Conservation (phyloP, 2,888 invertebrate genomes). For the Ashinkailepas kermadecensis region DNA sequence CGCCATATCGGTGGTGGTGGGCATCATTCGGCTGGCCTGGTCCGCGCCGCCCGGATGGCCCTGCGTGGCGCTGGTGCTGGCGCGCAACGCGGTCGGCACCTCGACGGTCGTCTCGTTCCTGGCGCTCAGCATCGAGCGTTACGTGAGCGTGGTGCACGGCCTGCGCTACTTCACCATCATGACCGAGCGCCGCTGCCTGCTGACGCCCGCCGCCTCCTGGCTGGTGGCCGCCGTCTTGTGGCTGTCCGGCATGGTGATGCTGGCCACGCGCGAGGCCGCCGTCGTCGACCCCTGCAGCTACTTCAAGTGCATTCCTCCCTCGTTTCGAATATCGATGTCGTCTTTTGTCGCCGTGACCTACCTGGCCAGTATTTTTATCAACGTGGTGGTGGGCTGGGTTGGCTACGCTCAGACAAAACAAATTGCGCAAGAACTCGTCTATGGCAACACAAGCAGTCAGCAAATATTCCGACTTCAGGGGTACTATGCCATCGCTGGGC, state of each 20-base stretch:
- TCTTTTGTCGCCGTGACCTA: neutral
- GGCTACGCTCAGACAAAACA: neutral
- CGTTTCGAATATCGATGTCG: neutral
- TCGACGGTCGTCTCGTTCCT: neutral
- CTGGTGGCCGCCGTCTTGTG: neutral
- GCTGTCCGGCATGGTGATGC: neutral
- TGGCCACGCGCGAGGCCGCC: neutral
- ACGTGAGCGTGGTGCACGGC: neutral
- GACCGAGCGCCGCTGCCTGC: neutral
- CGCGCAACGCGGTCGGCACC: neutral
- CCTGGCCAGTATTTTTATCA: neutral
- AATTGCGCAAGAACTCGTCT: neutral
- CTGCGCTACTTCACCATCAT: neutral
- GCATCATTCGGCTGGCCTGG: neutral
- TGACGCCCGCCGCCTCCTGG: neutral
- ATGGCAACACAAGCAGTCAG: neutral
- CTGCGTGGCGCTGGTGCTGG: neutral
- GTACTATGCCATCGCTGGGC: neutral
- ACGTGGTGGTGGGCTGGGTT: neutral
- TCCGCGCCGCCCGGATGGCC: neutral
- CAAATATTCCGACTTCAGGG: neutral
- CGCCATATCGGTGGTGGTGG: neutral
- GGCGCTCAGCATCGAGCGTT: neutral
- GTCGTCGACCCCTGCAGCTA: neutral
- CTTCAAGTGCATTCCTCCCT: neutral